These are phyloP conservation scores for Polyploca ridens DNA, from an alignment of 2,888 invertebrate species.

Conservation along the genomic window DNA sequence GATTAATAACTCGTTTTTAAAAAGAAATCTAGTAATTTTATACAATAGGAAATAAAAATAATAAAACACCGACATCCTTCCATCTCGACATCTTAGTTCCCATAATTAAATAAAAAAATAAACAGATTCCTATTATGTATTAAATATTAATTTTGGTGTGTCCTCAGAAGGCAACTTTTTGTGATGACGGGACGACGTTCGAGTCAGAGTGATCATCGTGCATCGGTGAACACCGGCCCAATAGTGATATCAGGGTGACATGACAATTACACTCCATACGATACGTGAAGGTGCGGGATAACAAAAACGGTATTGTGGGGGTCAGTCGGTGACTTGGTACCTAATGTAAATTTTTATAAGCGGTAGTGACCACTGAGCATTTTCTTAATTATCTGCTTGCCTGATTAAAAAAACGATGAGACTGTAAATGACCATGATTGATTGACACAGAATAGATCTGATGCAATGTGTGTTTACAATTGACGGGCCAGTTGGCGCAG, in stretches of 20 bases:
- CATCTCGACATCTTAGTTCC: not conserved
- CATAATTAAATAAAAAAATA: not conserved
- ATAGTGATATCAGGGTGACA: constrained; percentile 36
- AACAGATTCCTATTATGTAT: not conserved
- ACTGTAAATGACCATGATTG: too few species aligned
- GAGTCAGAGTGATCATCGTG: constrained; percentile 33
- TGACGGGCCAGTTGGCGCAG: too few species aligned
- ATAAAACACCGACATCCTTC: not conserved
- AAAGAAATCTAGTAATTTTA: not conserved
- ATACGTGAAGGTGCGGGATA: constrained; percentile 19
- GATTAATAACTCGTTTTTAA: too few species aligned
- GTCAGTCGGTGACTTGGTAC: too few species aligned
- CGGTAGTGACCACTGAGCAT: too few species aligned
- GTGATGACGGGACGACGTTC: constrained; percentile 22
- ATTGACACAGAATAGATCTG: too few species aligned
- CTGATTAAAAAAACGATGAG: too few species aligned
- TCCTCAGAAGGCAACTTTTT: constrained; percentile 3
- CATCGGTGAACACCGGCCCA: constrained; percentile 28
- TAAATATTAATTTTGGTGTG: not conserved
- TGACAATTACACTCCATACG: constrained; percentile 23
- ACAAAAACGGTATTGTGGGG: too few species aligned
- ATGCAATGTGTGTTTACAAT: too few species aligned
- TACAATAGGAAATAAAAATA: not conserved
- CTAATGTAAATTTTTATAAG: too few species aligned
- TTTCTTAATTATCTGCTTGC: too few species aligned